Conservation (phyloP, 2,113 vertebrate species). For the Syngnathus floridae region DNA sequence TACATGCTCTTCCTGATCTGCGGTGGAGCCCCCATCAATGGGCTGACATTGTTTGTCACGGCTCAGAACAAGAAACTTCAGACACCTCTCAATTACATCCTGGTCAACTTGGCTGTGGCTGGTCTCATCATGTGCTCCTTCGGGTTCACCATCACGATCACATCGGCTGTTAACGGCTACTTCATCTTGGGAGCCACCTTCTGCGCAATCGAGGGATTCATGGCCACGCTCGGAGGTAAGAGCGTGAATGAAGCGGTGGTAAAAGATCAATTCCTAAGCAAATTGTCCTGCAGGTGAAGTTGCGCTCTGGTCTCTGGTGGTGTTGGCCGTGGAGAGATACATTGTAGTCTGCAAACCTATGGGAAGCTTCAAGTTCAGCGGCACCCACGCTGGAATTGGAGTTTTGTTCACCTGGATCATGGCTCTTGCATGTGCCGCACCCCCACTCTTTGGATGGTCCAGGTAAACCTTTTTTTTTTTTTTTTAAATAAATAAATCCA, state of each 20-base stretch:
- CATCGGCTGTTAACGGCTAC: conserved; percentile 61
- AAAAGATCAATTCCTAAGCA: not conserved
- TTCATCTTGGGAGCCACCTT: conserved; percentile 56
- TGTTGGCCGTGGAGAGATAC: conserved; percentile 76
- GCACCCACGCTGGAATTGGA: conserved; percentile 65
- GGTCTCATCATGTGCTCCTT: conserved; percentile 71
- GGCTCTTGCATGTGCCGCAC: conserved; percentile 66
- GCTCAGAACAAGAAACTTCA: conserved; percentile 78
- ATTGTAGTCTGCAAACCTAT: conserved; percentile 78
- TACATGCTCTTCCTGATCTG: conserved; percentile 76
- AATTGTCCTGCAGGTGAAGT: conserved; percentile 59
- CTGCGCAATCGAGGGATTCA: conserved; percentile 72
- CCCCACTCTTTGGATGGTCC: conserved; percentile 75
- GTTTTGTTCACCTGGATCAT: conserved; percentile 74
- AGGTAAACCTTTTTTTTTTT: conserved; percentile 50
- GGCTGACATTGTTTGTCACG: conserved; percentile 74
- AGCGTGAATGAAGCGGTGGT: not conserved
- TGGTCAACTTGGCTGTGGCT: conserved; percentile 73
- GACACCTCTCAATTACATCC: conserved; percentile 76
- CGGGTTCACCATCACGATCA: conserved; percentile 70
- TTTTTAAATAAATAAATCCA: not conserved
- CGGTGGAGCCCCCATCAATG: conserved; percentile 73
- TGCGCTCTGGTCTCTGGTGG: conserved; percentile 75
- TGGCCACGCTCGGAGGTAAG: conserved; percentile 73
- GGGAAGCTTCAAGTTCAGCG: conserved; percentile 74